Evolutionary conservation across 1,140 invertebrate genomes (phyloP).

Genomic region (Heterodera carotae): DNA sequence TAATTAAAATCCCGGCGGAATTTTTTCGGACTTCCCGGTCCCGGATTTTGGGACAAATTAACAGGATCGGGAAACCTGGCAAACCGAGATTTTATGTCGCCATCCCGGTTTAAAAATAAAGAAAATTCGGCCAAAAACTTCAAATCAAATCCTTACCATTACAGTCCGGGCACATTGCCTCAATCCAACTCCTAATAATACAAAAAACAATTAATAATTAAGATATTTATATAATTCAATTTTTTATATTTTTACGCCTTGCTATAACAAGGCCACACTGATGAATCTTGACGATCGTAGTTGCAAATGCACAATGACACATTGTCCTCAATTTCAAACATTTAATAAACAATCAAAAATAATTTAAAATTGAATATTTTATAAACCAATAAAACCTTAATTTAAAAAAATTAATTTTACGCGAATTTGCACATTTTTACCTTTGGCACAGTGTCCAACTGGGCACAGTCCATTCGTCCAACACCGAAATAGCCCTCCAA

Average conservation of each 20-base stretch:
- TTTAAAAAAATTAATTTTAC: not conserved
- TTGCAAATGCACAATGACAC: constrained; percentile 62
- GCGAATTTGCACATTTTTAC: not conserved
- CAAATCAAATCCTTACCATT: constrained; percentile 49
- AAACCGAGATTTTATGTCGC: no score
- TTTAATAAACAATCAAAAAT: not conserved
- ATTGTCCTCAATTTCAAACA: constrained; percentile 39
- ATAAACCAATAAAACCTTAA: no score
- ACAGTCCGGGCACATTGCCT: constrained; percentile 49
- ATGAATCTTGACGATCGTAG: constrained; percentile 60
- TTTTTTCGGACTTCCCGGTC: no score
- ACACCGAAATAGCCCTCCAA: constrained; percentile 23
- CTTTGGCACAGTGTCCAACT: constrained; percentile 53
- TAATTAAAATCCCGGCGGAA: not conserved
- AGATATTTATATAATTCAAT: constrained; percentile 6
- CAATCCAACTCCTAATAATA: constrained; percentile 43
- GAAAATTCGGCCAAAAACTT: no score
- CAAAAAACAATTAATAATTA: not conserved
- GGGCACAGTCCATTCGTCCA: constrained; percentile 50
- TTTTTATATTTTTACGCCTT: constrained; percentile 37
- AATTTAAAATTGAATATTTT: no score
- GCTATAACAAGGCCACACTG: constrained; percentile 62
- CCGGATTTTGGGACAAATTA: no score
- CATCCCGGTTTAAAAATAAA: no score
- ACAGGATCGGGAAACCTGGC: no score